phyloP scores from a whole-genome alignment of 2,888 invertebrate genomes.

The Campoplex capitator region DNA sequence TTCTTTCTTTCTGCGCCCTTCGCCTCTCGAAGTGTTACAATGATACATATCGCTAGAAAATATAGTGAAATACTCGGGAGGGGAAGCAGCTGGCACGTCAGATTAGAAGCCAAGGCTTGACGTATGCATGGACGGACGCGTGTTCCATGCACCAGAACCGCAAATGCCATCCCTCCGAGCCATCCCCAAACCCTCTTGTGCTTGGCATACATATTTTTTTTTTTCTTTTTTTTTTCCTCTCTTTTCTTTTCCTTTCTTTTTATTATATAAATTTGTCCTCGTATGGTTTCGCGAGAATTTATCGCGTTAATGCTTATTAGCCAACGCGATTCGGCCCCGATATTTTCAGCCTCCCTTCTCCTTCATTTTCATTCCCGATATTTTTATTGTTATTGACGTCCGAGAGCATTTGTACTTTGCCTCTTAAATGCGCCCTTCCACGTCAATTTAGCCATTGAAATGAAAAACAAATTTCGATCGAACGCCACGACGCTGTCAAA shows the following conservation, averaged over 20 bases:
- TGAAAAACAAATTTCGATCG: neutral
- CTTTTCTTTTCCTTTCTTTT: slow-evolving; percentile 67
- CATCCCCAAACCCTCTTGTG: slow-evolving; percentile 55
- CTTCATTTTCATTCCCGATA: slow-evolving; percentile 21
- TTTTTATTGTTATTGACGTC: slow-evolving; percentile 37
- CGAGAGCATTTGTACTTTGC: neutral
- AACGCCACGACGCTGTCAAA: neutral
- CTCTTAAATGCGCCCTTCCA: slow-evolving; percentile 1
- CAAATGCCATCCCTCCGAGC: slow-evolving; percentile 40
- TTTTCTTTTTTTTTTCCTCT: neutral
- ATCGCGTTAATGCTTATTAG: slow-evolving; percentile 81
- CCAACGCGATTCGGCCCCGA: slow-evolving; percentile 44
- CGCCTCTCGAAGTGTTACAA: slow-evolving; percentile 33
- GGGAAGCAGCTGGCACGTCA: slow-evolving; percentile 76
- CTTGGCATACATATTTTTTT: slow-evolving; percentile 80
- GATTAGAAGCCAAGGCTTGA: slow-evolving; percentile 83
- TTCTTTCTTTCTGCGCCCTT: neutral
- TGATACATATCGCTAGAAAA: slow-evolving; percentile 35
- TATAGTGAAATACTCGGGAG: slow-evolving; percentile 58
- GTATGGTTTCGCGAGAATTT: slow-evolving; percentile 80
- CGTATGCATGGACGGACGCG: slow-evolving; percentile 70
- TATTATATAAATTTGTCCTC: slow-evolving; percentile 82
- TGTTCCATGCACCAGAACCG: slow-evolving; percentile 59
- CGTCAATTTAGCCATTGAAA: neutral
- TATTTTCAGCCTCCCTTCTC: slow-evolving; percentile 32